A percentile compares a stretch with the other conserved stretches of the same genome.
These are phyloP conservation scores for Panopea generosa DNA, from an alignment of 2,888 invertebrate species.

Conservation along the genomic window DNA sequence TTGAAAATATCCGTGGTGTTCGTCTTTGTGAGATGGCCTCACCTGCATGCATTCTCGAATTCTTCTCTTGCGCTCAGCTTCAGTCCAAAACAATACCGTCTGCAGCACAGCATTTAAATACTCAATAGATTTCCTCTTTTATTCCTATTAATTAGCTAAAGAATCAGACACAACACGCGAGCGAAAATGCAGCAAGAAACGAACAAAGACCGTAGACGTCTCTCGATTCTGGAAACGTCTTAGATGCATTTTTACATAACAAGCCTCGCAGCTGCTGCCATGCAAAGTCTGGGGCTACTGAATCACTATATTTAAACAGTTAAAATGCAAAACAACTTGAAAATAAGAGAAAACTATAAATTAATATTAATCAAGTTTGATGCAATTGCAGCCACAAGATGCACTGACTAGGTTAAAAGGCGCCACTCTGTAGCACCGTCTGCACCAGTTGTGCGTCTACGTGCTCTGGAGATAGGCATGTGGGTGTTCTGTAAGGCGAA, in stretches of 20 bases:
- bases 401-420: conserved; percentile 36
- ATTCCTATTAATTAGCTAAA: conserved; percentile 81
- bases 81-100: conserved; percentile 74
- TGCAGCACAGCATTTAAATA: conserved; percentile 70
- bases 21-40: conserved; percentile 75
- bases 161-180: conserved; percentile 81
- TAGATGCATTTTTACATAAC: conserved; percentile 61
- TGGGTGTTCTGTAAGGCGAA: conserved; percentile 11
- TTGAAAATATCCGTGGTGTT: conserved; percentile 71
- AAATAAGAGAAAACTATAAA: conserved; percentile 73
- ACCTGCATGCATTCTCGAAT: conserved; percentile 76
- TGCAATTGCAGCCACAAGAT: conserved; percentile 50
- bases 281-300: conserved; percentile 43
- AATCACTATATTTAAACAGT: conserved; percentile 57
- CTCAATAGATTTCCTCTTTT: conserved; percentile 79
- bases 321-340: conserved; percentile 74
- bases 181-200: conserved; percentile 66
- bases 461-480: background rate
- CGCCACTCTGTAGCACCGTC: conserved; percentile 6
- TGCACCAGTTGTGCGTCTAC: background rate
- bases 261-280: conserved; percentile 55
- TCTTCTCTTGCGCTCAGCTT: conserved; percentile 73
- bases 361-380: conserved; percentile 76
- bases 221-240: conserved; percentile 49
- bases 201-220: conserved; percentile 73